A percentile compares a stretch with the other conserved stretches of the same genome.
Conservation (phyloP, 1,140 invertebrate species). For the Caenorhabditis inopinata region DNA sequence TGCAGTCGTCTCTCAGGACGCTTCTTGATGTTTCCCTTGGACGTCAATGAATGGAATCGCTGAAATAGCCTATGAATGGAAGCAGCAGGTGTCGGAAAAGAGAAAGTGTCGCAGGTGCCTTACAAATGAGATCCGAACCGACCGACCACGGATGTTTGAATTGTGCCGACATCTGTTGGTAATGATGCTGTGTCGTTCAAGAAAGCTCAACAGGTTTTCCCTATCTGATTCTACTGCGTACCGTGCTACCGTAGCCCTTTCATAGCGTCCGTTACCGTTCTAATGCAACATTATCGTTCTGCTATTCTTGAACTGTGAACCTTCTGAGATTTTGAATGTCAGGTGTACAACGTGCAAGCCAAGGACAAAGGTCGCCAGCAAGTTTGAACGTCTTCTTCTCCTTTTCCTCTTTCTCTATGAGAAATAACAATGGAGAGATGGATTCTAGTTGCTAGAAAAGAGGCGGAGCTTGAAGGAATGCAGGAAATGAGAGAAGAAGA, state of each 20-base stretch:
- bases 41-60: background rate
- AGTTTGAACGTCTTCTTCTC: background rate
- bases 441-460: background rate
- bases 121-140: background rate
- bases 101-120: too few species aligned
- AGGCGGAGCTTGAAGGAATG: background rate
- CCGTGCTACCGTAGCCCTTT: too few species aligned
- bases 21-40: too few species aligned
- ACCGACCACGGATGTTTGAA: slow-evolving; percentile 7
- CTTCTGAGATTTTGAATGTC: background rate
- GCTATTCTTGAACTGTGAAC: background rate
- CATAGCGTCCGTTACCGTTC: too few species aligned
- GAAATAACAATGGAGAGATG: slow-evolving; percentile 13
- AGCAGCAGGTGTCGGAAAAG: too few species aligned
- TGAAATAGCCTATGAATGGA: too few species aligned
- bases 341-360: background rate
- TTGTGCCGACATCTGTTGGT: background rate
- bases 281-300: too few species aligned
- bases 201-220: background rate
- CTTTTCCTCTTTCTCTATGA: background rate
- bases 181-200: background rate
- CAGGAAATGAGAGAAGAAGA: background rate
- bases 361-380: background rate
- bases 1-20: too few species aligned
- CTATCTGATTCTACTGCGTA: slow-evolving; percentile 31